These are phyloP conservation scores for Myotis planiceps DNA, from an alignment of 2,797 vertebrate species.

Conservation along the genomic window DNA sequence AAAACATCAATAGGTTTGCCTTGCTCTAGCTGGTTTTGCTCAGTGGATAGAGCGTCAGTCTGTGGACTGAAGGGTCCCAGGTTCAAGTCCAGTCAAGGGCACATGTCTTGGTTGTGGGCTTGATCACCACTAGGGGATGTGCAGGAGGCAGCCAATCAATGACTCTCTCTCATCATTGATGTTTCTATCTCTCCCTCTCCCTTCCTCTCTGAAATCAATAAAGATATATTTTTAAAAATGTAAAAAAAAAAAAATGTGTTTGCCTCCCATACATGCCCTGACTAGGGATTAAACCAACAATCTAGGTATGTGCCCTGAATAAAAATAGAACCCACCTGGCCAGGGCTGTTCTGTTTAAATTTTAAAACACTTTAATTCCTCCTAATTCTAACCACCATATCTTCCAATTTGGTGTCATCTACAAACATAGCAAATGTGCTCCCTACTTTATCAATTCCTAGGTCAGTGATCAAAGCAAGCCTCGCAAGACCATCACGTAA, in stretches of 20 bases:
- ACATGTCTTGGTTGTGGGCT: background rate
- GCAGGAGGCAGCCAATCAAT: background rate
- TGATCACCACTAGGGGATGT: too few relatives aligned
- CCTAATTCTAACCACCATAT: background rate
- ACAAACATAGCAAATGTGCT: background rate
- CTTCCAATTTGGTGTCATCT: constrained; percentile 1
- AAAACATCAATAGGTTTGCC: too few relatives aligned
- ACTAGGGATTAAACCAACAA: background rate
- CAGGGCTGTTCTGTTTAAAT: background rate
- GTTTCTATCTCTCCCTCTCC: background rate
- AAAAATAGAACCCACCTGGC: background rate
- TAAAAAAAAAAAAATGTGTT: too few relatives aligned
- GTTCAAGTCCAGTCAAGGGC: background rate
- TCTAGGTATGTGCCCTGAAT: background rate
- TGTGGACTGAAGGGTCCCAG: background rate
- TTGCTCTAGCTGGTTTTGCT: background rate
- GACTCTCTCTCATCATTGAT: background rate
- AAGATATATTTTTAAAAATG: too few relatives aligned
- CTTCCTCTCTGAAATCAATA: background rate
- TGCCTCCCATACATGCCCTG: background rate
- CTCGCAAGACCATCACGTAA: background rate
- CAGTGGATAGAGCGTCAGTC: background rate
- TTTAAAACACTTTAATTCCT: constrained; percentile 44
- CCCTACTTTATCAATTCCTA: background rate
- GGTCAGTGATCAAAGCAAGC: background rate